Evolutionary conservation across 2,797 vertebrate genomes (phyloP).

Genomic region (Argya squamiceps): DNA sequence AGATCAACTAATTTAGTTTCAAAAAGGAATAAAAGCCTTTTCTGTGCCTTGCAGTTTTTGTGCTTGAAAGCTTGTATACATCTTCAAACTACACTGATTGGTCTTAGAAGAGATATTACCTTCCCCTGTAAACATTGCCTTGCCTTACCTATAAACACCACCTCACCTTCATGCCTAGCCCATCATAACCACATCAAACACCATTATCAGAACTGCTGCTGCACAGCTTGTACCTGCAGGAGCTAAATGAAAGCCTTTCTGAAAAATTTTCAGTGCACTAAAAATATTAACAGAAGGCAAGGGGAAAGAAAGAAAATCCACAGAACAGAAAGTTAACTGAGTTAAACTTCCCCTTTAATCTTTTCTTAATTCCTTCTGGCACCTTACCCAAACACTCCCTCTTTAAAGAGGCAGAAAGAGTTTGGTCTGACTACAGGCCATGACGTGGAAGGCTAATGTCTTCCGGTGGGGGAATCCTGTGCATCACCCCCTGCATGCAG

Average conservation of each 20-base stretch:
- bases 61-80: background rate
- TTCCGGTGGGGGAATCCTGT: background rate
- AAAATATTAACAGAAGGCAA: background rate
- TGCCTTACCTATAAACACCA: background rate
- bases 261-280: background rate
- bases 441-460: background rate
- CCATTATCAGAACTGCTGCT: background rate
- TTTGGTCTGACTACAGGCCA: background rate
- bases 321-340: background rate
- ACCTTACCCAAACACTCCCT: background rate
- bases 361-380: background rate
- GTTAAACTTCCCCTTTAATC: background rate
- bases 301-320: background rate
- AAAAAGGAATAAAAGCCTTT: background rate
- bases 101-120: background rate
- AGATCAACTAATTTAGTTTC: background rate
- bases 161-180: background rate
- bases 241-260: background rate
- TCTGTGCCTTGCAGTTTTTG: background rate
- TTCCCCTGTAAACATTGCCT: conserved; percentile 11
- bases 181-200: conserved; percentile 32
- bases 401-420: background rate
- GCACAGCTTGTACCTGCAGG: background rate
- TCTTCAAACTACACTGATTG: background rate
- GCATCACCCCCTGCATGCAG: background rate